Conservation (phyloP, 2,113 vertebrate species). For the Nerophis ophidion region DNA sequence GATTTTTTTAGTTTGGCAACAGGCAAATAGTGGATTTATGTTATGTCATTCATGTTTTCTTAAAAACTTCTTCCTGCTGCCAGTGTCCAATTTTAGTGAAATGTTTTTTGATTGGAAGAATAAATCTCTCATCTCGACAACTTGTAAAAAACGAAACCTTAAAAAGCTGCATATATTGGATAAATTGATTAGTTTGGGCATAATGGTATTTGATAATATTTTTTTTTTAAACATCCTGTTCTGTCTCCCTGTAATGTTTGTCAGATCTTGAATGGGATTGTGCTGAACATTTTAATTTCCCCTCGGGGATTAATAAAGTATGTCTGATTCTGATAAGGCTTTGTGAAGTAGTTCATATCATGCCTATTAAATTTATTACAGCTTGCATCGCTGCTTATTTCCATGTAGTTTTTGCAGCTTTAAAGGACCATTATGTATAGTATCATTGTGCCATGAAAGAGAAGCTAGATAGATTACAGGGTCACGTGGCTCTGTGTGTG, state of each 20-base stretch:
- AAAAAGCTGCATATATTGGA: background rate
- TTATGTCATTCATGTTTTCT: background rate
- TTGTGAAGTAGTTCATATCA: background rate
- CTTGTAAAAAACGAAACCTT: background rate
- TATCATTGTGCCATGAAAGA: conserved; percentile 10
- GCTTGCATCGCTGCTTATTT: background rate
- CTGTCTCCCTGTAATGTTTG: too few species aligned
- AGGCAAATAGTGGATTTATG: background rate
- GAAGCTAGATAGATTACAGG: conserved; percentile 41
- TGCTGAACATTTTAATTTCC: too few species aligned
- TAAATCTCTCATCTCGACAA: background rate
- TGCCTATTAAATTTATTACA: background rate
- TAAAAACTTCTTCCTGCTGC: background rate
- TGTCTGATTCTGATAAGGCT: too few species aligned
- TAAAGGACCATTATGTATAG: conserved; percentile 18
- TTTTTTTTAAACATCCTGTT: too few species aligned
- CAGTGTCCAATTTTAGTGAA: background rate
- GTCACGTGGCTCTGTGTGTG: conserved; percentile 22
- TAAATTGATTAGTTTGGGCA: too few species aligned
- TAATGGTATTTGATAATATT: too few species aligned
- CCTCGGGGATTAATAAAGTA: too few species aligned
- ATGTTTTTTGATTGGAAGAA: background rate
- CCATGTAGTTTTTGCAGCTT: conserved; percentile 7
- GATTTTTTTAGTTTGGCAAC: background rate
- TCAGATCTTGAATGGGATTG: too few species aligned